Percentiles rank a stretch among this genome's conserved stretches.
phyloP scores from a whole-genome alignment of 2,797 vertebrate genomes.

The Anguilla pacifica region DNA sequence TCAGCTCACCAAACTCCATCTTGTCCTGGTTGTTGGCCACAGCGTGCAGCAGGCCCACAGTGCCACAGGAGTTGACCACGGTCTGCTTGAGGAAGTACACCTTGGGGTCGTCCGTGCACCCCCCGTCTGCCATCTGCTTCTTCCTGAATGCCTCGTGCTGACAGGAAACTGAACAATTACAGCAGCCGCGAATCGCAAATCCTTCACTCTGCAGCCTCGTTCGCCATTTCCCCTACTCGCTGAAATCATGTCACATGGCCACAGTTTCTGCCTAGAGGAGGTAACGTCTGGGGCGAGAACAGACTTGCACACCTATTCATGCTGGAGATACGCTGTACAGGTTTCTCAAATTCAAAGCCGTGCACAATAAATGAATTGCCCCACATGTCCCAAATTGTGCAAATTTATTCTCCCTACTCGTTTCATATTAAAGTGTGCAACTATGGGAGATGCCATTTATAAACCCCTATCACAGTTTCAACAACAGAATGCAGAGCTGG shows the following conservation, averaged over 20 bases:
- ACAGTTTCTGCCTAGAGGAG: neutral
- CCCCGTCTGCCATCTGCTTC: constrained; percentile 82
- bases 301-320: neutral
- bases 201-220: neutral
- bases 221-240: neutral
- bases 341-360: neutral
- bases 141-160: constrained; percentile 92
- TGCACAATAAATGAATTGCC: too few species aligned
- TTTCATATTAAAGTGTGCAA: neutral
- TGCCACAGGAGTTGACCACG: constrained; percentile 89
- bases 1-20: constrained; percentile 83
- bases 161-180: constrained; percentile 16
- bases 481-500: too few species aligned
- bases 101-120: constrained; percentile 69
- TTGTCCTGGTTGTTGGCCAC: constrained; percentile 90
- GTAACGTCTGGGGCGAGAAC: neutral
- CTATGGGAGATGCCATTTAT: too few species aligned
- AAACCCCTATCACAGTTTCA: too few species aligned
- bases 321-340: neutral
- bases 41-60: constrained; percentile 90
- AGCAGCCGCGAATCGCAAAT: neutral
- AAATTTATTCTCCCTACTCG: neutral
- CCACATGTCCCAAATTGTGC: too few species aligned
- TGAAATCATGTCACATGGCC: neutral
- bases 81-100: constrained; percentile 95